Evolutionary conservation across 23 tunicate genomes (phyloP).

Genomic region (Halocynthia aurantium): DNA sequence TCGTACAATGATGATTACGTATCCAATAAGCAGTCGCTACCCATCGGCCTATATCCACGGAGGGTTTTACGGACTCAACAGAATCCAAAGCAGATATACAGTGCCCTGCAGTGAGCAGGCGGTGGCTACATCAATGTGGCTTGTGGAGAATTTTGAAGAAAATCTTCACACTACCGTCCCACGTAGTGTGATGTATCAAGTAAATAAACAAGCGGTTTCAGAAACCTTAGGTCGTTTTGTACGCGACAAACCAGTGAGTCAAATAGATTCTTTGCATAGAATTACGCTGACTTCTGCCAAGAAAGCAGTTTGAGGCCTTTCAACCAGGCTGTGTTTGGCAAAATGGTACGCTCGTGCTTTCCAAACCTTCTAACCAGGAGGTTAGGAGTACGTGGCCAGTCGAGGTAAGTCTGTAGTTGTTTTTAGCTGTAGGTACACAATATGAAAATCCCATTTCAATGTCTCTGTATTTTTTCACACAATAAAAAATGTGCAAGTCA

Average conservation of each 20-base stretch:
- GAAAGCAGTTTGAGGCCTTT: conserved; percentile 45
- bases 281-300: conserved; percentile 24
- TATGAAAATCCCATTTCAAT: no score
- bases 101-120: conserved; percentile 92
- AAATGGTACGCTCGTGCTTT: conserved; percentile 90
- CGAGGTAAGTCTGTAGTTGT: conserved; percentile 18
- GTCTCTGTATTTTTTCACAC: no score
- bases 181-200: conserved; percentile 83
- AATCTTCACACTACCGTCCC: conserved; percentile 67
- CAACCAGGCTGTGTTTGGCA: conserved; percentile 95
- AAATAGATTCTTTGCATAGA: neutral
- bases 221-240: no score
- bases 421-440: neutral
- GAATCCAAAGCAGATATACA: conserved; percentile 42
- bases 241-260: no score
- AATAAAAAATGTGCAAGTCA: no score
- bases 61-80: neutral
- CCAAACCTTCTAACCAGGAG: conserved; percentile 86
- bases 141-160: conserved; percentile 77
- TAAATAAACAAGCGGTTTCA: conserved; percentile 5
- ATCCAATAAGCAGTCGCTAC: conserved; percentile 4
- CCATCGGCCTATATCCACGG: neutral
- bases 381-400: conserved; percentile 87
- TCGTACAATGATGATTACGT: neutral
- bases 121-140: conserved; percentile 60